phyloP scores from a whole-genome alignment of 1,140 invertebrate species.

The Drosophila repletoides region DNA sequence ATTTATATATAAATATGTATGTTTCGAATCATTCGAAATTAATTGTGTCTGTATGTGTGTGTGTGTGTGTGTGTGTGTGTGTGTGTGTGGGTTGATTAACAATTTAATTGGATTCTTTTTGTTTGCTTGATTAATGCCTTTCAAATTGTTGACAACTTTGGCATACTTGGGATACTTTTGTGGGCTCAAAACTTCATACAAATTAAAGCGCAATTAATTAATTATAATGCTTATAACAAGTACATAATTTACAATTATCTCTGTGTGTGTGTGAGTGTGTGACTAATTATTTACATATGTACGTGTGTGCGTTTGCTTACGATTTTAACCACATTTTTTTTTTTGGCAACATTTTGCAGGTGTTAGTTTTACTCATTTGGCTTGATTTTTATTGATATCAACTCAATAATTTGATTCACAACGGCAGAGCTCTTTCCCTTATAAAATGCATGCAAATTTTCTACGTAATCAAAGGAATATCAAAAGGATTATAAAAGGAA shows the following conservation, averaged over 20 bases:
- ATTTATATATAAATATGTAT: conserved; percentile 41
- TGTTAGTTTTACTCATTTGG: conserved; percentile 23
- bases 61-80: no score
- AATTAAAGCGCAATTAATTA: conserved; percentile 39
- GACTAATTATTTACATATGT: conserved; percentile 42
- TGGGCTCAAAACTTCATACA: conserved; percentile 19
- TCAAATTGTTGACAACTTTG: background rate
- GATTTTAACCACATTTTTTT: conserved; percentile 46
- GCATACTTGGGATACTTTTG: background rate
- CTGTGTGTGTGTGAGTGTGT: conserved; percentile 8
- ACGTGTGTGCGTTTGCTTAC: conserved; percentile 10
- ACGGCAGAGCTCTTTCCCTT: no score
- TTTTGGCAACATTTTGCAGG: conserved; percentile 51
- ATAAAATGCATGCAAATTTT: no score
- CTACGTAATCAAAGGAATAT: no score
- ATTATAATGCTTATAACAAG: conserved; percentile 55
- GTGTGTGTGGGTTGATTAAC: conserved; percentile 28
- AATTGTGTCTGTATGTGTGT: no score
- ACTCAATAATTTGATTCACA: no score
- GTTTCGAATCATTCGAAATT: conserved; percentile 18
- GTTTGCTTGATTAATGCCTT: conserved; percentile 39
- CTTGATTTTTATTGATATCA: conserved; percentile 17
- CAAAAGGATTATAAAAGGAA: no score
- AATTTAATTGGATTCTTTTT: conserved; percentile 16
- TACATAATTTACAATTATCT: conserved; percentile 71